Evolutionary conservation across 2,888 invertebrate species (phyloP).

Genomic region (Pristionchus maxplancki): DNA sequence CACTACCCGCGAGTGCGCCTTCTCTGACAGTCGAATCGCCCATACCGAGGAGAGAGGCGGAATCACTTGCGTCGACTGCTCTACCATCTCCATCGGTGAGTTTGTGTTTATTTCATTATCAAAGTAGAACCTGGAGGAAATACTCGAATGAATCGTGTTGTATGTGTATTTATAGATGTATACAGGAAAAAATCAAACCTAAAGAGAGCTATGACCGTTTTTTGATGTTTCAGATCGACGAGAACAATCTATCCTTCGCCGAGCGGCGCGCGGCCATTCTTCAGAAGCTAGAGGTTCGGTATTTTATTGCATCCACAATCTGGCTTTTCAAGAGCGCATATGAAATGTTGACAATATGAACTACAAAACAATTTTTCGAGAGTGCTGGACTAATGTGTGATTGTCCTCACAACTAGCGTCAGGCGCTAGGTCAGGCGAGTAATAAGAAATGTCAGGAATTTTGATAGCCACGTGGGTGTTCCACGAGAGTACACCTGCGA

Average conservation of each 20-base stretch:
- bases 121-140: too few species aligned
- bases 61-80: not conserved
- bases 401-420: not conserved
- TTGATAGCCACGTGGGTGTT: not conserved
- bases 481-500: not conserved
- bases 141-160: too few species aligned
- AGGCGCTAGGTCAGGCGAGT: not conserved
- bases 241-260: conserved; percentile 60
- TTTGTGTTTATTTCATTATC: too few species aligned
- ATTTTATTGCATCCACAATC: not conserved
- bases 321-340: too few species aligned
- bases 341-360: too few species aligned
- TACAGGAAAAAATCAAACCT: too few species aligned
- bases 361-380: too few species aligned
- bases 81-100: conserved; percentile 6
- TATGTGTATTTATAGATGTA: too few species aligned
- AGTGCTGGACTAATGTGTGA: not conserved
- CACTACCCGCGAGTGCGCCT: not conserved
- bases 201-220: too few species aligned
- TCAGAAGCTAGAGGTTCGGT: conserved; percentile 63
- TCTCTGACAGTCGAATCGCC: not conserved
- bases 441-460: not conserved
- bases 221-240: not conserved
- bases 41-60: not conserved
- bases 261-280: conserved; percentile 64